These are phyloP conservation scores for Peromyscus californicus DNA, from an alignment of 2,113 vertebrate species.

Conservation along the genomic window DNA sequence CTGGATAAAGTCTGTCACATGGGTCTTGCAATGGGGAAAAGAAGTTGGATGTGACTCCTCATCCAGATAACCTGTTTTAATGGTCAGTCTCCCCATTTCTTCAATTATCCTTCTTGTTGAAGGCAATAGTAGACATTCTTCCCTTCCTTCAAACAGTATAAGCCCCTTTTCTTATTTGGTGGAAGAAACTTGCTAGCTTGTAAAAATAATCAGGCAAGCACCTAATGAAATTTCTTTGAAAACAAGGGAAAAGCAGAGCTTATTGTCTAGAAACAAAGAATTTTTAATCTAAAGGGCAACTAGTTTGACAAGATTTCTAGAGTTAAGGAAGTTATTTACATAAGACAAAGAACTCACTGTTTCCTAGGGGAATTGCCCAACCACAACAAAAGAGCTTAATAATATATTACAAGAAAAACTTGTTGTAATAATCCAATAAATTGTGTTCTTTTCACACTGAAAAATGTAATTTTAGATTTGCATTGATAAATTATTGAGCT, in stretches of 20 bases:
- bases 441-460: not conserved
- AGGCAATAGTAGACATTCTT: not conserved
- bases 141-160: not conserved
- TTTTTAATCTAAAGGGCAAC: not conserved
- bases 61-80: not conserved
- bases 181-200: not conserved
- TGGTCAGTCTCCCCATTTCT: not conserved
- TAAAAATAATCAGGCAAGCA: not conserved
- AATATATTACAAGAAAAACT: not conserved
- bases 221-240: conserved; percentile 10
- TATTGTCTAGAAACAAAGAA: not conserved
- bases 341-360: not conserved
- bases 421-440: not conserved
- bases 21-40: not conserved
- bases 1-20: not conserved
- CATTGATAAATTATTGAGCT: not conserved
- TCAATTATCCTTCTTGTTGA: not conserved
- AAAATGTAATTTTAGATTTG: not conserved
- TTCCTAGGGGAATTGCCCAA: not conserved
- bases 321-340: not conserved
- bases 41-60: not conserved
- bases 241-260: not conserved
- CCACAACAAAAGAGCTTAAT: not conserved
- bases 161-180: not conserved
- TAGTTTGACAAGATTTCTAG: conserved; percentile 11